Evolutionary conservation across 2,888 invertebrate species (phyloP).

Genomic region (Drosophila fulvimacula): DNA sequence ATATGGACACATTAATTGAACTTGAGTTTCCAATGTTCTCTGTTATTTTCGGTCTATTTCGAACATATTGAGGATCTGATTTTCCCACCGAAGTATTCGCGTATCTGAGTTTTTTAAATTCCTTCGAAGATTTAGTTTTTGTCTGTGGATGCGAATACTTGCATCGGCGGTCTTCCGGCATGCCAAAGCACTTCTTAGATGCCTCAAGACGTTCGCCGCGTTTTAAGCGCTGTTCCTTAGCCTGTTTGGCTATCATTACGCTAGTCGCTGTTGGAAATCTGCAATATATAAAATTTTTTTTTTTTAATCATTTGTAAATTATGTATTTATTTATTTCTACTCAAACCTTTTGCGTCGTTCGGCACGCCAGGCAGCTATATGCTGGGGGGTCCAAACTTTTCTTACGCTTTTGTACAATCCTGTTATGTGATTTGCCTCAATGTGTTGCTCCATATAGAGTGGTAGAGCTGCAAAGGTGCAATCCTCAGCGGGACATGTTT

Average conservation of each 20-base stretch:
- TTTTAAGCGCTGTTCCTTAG: conserved; percentile 88
- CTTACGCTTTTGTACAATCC: conserved; percentile 92
- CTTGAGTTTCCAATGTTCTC: background rate
- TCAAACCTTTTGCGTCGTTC: conserved; percentile 90
- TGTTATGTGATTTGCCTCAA: conserved; percentile 92
- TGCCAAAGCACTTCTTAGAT: conserved; percentile 84
- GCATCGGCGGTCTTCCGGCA: conserved; percentile 83
- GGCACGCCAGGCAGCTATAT: conserved; percentile 92
- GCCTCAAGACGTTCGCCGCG: conserved; percentile 90
- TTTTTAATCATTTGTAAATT: background rate
- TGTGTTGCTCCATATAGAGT: conserved; percentile 92
- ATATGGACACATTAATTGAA: conserved; percentile 48
- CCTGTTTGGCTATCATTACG: conserved; percentile 88
- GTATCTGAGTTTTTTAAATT: conserved; percentile 4
- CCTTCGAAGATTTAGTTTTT: conserved; percentile 19
- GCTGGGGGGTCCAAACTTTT: conserved; percentile 91
- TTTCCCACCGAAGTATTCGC: background rate
- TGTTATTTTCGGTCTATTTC: background rate
- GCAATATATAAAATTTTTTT: background rate
- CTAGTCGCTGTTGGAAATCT: conserved; percentile 90
- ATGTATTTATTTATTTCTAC: background rate
- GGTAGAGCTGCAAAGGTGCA: conserved; percentile 85
- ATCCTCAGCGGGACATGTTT: conserved; percentile 91
- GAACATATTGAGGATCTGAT: background rate
- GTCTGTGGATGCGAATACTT: conserved; percentile 32